Percentiles rank a stretch among this genome's conserved stretches.
Conservation (phyloP, 1,140 invertebrate species). For the Drosophila fuyamai region DNA sequence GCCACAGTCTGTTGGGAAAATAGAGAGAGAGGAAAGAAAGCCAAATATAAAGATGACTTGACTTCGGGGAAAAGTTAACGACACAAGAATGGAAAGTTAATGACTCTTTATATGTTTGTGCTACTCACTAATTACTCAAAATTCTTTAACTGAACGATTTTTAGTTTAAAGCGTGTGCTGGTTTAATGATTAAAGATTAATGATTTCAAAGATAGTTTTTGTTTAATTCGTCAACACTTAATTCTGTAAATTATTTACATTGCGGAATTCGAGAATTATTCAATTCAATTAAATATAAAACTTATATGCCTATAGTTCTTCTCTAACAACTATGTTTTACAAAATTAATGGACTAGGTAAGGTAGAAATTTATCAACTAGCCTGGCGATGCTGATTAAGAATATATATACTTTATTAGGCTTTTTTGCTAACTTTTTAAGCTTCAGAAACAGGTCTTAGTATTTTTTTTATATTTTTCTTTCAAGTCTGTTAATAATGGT, state of each 20-base stretch:
- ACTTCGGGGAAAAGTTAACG: slow-evolving; percentile 39
- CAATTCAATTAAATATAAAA: too few species aligned
- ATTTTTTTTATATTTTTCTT: not conserved
- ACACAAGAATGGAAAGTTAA: slow-evolving; percentile 50
- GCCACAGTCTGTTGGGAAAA: slow-evolving; percentile 47
- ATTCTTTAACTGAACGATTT: not conserved
- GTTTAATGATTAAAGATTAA: too few species aligned
- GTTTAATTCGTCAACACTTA: too few species aligned
- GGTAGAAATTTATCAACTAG: too few species aligned
- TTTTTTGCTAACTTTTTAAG: not conserved
- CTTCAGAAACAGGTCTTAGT: not conserved
- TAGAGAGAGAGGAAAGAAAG: not conserved
- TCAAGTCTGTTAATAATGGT: slow-evolving; percentile 4
- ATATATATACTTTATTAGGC: not conserved
- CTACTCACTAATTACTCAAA: slow-evolving; percentile 26
- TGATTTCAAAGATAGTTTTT: too few species aligned
- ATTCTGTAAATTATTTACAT: too few species aligned
- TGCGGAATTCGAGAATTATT: too few species aligned
- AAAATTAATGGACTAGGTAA: too few species aligned
- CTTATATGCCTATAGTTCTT: too few species aligned
- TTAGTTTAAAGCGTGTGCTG: too few species aligned
- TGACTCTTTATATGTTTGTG: slow-evolving; percentile 34
- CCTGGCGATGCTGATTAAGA: too few species aligned
- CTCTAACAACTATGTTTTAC: too few species aligned
- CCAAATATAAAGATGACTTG: slow-evolving; percentile 39